Percentiles rank a stretch among this genome's conserved stretches.
These are phyloP conservation scores for Megamerina dolium DNA, from an alignment of 2,888 invertebrate species.

Conservation along the genomic window DNA sequence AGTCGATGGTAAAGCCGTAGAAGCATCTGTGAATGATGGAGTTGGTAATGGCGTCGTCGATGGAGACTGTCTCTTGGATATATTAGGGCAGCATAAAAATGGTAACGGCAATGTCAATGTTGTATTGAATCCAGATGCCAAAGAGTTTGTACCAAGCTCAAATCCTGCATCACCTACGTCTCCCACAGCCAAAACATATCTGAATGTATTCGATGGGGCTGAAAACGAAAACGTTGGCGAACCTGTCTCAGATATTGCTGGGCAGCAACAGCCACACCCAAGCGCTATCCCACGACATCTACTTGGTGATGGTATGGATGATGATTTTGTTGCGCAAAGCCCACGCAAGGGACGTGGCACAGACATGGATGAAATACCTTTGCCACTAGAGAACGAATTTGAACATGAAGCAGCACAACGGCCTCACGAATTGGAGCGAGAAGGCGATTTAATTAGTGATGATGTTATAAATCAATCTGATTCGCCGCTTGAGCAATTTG, in stretches of 20 bases:
- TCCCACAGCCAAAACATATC: constrained; percentile 6
- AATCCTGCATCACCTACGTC: constrained; percentile 55
- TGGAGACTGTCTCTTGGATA: constrained; percentile 10
- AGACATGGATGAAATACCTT: constrained; percentile 42
- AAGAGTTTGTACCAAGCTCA: constrained; percentile 62
- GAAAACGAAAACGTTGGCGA: constrained; percentile 19
- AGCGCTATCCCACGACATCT: constrained; percentile 25
- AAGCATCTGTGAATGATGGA: constrained; percentile 16
- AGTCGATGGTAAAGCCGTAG: constrained; percentile 21
- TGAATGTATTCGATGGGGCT: constrained; percentile 13
- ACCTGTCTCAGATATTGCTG: constrained; percentile 8
- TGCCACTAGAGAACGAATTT: constrained; percentile 44
- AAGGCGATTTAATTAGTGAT: constrained; percentile 26
- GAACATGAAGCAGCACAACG: constrained; percentile 42
- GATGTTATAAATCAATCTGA: constrained; percentile 6
- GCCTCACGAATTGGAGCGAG: constrained; percentile 41
- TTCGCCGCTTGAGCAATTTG: constrained; percentile 4
- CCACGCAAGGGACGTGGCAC: constrained; percentile 58
- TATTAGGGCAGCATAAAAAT: constrained; percentile 10
- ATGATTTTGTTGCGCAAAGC: constrained; percentile 60
- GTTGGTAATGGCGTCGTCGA: constrained; percentile 22
- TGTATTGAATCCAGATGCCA: constrained; percentile 73
- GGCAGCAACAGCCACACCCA: constrained; percentile 13
- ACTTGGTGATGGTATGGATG: constrained; percentile 21
- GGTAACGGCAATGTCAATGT: constrained; percentile 16